These are phyloP conservation scores for Spea multiplicata DNA, from an alignment of 2,113 vertebrate genomes.

Conservation along the genomic window DNA sequence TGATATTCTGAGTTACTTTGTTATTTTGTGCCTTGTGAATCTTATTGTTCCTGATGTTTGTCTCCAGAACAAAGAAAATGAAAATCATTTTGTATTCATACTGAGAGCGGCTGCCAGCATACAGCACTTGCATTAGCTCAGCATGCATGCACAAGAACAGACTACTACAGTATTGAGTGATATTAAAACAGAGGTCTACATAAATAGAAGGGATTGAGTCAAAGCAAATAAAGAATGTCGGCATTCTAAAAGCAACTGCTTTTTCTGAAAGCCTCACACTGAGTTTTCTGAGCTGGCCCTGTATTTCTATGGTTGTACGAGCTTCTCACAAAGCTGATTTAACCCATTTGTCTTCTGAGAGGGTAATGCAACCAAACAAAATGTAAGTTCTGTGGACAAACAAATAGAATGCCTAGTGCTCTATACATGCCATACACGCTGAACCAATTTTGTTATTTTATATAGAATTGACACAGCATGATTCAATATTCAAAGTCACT, in stretches of 20 bases:
- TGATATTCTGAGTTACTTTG: slow-evolving; percentile 27
- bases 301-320: not conserved
- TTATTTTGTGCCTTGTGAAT: slow-evolving; percentile 34
- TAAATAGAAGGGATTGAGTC: slow-evolving; percentile 31
- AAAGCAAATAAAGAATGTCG: slow-evolving; percentile 40
- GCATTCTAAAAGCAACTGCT: slow-evolving; percentile 8
- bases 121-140: slow-evolving; percentile 42
- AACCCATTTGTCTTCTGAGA: no score
- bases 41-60: slow-evolving; percentile 42
- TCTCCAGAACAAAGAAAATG: slow-evolving; percentile 42
- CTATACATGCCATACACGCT: no score
- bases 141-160: slow-evolving; percentile 26
- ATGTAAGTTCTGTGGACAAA: no score
- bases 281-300: not conserved
- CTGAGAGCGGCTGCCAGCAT: slow-evolving; percentile 29
- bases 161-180: slow-evolving; percentile 39
- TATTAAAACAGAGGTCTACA: slow-evolving; percentile 36
- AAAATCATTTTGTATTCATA: slow-evolving; percentile 44
- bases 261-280: slow-evolving; percentile 9
- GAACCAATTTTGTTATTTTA: no score
- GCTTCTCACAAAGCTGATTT: not conserved
- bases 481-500: no score
- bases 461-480: no score
- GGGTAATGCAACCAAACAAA: no score
- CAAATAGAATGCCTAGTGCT: no score